Percentiles rank a stretch among this genome's conserved stretches.
These are phyloP conservation scores for Acronicta alni DNA, from an alignment of 2,888 invertebrate species.

Conservation along the genomic window DNA sequence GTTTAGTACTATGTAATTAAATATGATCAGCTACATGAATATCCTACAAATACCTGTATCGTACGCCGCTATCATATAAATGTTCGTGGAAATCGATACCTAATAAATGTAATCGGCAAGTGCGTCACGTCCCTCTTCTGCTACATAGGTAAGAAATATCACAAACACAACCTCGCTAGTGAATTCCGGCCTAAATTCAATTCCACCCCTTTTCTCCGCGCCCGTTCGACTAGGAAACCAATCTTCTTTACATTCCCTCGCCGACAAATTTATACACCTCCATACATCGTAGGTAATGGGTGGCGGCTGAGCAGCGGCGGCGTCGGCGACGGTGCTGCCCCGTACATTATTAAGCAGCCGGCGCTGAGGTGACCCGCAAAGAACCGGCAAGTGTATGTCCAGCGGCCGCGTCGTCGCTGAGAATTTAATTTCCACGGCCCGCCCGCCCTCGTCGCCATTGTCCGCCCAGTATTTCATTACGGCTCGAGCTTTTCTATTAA, in stretches of 20 bases:
- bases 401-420: conserved; percentile 74
- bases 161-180: conserved; percentile 79
- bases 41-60: conserved; percentile 19
- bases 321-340: conserved; percentile 53
- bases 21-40: conserved; percentile 13
- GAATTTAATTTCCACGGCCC: conserved; percentile 88
- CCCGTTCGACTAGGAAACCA: conserved; percentile 84
- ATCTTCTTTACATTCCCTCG: conserved; percentile 88
- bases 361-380: conserved; percentile 72
- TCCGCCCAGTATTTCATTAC: conserved; percentile 89
- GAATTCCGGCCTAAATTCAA: conserved; percentile 86
- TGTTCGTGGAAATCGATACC: conserved; percentile 64
- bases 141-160: conserved; percentile 81
- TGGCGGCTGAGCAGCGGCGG: conserved; percentile 49
- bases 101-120: conserved; percentile 76
- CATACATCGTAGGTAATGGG: conserved; percentile 79
- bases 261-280: conserved; percentile 87
- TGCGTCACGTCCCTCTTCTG: conserved; percentile 74
- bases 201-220: conserved; percentile 83
- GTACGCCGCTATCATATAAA: conserved; percentile 51
- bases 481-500: conserved; percentile 89
- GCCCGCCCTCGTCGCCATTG: conserved; percentile 85
- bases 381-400: conserved; percentile 79
- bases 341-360: conserved; percentile 81
- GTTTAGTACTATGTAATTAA: conserved; percentile 7